Evolutionary conservation across 2,888 invertebrate genomes (phyloP), one percentile per base, ranked within the genome.

Genomic region (Apantesis nais): DNA sequence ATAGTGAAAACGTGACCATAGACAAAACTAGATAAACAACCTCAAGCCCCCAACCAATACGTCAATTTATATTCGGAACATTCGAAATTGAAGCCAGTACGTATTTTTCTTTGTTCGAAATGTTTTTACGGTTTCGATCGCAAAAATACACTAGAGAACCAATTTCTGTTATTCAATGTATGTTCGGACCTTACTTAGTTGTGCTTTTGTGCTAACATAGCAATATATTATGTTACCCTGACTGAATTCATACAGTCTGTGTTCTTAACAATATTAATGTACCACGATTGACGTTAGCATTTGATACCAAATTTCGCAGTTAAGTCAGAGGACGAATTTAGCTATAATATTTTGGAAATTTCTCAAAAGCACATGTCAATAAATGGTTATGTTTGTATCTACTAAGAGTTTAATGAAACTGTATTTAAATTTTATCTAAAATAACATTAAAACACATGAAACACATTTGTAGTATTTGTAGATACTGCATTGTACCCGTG

Each of bases 201-300:
- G 68, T 77, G 74, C 74, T 80, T 82, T 79, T 80, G 73, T 80
- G 71, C 72, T 69, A 62, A 65, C n/a, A 52, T 1, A 9, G 52
- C 48, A n/a, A 48, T 48, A 44, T 61, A 11, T 52, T 52, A 5
- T 48, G 19, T 44, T 12, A 44, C 25, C 9, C 62, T 41, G 80
- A 80, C 85, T 85, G 81, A 86, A 77, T 88, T 88, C 87, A 75
- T 67, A 76, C 87, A 88, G 86, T 74, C 75, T 74, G 83, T 78
- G 81, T 83, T 84, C 7, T n/a, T 72, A 79, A 80, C 77, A 70
- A 71, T 52, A n/a, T n/a, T n/a, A 52, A 52, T 76, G 69, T 75
- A 16, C 12, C 58, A 55, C 55, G n/a, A 14, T 55, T 25, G 55
- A 14, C n/a, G 22, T 55, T 55, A 74, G 76, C 74, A 39, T 74